Conservation (phyloP, 2,888 invertebrate species). For the Synanthedon tipuliformis region DNA sequence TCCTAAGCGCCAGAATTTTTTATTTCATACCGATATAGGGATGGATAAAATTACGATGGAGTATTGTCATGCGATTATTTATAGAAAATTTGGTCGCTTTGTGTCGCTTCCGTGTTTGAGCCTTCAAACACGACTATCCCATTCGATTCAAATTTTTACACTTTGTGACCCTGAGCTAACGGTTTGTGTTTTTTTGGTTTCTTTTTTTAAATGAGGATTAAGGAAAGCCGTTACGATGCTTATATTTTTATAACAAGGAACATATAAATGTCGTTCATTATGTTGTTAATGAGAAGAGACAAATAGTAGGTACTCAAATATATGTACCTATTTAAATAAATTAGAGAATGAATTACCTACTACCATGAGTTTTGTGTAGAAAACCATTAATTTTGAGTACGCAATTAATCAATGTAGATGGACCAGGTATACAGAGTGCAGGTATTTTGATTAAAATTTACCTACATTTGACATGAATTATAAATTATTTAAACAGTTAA, state of each 20-base stretch:
- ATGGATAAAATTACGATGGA: conserved; percentile 61
- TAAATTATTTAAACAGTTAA: no score
- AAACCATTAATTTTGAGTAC: no score
- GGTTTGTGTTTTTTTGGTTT: conserved; percentile 25
- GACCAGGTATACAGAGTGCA: no score
- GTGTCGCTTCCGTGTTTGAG: conserved; percentile 44
- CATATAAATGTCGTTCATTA: no score
- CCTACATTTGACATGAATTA: no score
- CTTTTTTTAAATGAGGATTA: conserved; percentile 18
- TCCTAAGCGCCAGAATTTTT: conserved; percentile 37
- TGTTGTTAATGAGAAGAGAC: no score
- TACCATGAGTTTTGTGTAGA: background rate
- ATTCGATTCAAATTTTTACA: conserved; percentile 36
- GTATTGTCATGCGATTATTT: conserved; percentile 66
- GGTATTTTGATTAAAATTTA: no score
- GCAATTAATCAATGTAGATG: no score
- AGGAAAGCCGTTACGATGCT: conserved; percentile 30
- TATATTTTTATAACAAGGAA: no score
- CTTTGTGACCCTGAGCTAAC: conserved; percentile 37
- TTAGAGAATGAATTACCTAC: background rate
- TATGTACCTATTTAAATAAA: background rate
- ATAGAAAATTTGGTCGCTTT: conserved; percentile 65
- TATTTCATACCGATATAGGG: conserved; percentile 61
- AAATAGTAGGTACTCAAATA: no score
- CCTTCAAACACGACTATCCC: conserved; percentile 23